These are phyloP conservation scores for Epinephelus lanceolatus DNA, from an alignment of 2,113 vertebrate species.

Conservation along the genomic window DNA sequence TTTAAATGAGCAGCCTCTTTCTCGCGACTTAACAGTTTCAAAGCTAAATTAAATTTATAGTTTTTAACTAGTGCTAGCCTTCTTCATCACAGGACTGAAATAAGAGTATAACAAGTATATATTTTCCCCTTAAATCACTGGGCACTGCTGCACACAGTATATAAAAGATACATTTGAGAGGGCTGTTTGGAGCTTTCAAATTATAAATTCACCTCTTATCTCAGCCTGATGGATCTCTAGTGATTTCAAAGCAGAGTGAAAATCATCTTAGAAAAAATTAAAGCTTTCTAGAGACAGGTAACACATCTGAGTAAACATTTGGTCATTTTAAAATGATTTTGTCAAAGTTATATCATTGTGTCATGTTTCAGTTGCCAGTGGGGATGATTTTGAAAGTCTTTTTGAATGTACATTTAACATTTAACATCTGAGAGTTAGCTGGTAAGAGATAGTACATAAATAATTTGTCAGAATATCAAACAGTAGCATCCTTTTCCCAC, in stretches of 20 bases:
- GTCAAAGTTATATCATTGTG: background rate
- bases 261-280: background rate
- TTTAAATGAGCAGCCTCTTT: slow-evolving; percentile 62
- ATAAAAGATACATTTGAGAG: background rate
- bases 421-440: background rate
- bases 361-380: background rate
- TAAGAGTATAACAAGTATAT: background rate
- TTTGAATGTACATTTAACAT: background rate
- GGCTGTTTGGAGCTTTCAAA: too few species aligned
- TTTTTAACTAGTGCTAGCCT: slow-evolving; percentile 4
- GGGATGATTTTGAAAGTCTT: background rate
- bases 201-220: background rate
- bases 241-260: background rate
- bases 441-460: background rate
- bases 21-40: slow-evolving; percentile 13
- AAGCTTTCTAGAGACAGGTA: background rate
- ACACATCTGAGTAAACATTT: background rate
- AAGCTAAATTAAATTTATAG: slow-evolving; percentile 27
- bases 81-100: background rate
- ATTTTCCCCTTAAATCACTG: background rate
- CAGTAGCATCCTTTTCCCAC: too few species aligned
- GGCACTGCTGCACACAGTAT: background rate
- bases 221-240: background rate
- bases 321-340: background rate
- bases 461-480: background rate